Conservation (phyloP, 2,797 vertebrate genomes). For the Lagodon rhomboides region DNA sequence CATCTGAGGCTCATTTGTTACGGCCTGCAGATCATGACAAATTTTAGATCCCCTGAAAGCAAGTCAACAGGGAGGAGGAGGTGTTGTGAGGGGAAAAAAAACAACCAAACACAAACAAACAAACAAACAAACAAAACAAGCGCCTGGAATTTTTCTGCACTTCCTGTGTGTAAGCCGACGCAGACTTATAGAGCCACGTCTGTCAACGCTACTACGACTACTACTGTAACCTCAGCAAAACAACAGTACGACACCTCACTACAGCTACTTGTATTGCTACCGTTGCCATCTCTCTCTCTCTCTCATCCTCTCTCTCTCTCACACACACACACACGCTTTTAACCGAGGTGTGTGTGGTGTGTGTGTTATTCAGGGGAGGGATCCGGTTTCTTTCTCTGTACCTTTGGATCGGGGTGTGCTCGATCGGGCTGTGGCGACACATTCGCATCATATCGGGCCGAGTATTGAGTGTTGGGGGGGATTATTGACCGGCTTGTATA, state of each 20-base stretch:
- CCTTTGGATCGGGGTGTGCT: conserved; percentile 39
- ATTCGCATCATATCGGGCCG: conserved; percentile 8
- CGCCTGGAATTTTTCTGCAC: conserved; percentile 64
- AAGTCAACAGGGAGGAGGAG: conserved; percentile 66
- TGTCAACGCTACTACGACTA: conserved; percentile 56
- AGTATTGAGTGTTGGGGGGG: conserved; percentile 33
- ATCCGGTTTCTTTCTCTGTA: conserved; percentile 37
- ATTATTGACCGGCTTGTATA: conserved; percentile 76
- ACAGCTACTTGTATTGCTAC: conserved; percentile 68
- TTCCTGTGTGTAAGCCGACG: conserved; percentile 52
- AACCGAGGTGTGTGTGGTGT: conserved; percentile 12
- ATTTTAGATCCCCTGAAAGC: conserved; percentile 64
- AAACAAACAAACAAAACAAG: conserved; percentile 10
- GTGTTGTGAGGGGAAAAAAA: conserved; percentile 39
- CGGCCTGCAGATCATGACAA: conserved; percentile 56
- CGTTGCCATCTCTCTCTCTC: conserved; percentile 46
- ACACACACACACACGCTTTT: conserved; percentile 36
- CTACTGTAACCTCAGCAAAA: conserved; percentile 69
- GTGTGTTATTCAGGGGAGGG: conserved; percentile 14
- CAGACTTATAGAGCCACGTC: conserved; percentile 62
- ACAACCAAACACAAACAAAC: too few species aligned
- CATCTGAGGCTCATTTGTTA: conserved; percentile 55
- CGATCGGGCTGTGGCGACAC: conserved; percentile 12
- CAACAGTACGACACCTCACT: conserved; percentile 71
- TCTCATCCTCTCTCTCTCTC: conserved; percentile 30